A percentile compares a stretch with the other conserved stretches of the same genome.
Conservation (phyloP, 2,797 vertebrate species). For the Poeciliopsis presidionis region DNA sequence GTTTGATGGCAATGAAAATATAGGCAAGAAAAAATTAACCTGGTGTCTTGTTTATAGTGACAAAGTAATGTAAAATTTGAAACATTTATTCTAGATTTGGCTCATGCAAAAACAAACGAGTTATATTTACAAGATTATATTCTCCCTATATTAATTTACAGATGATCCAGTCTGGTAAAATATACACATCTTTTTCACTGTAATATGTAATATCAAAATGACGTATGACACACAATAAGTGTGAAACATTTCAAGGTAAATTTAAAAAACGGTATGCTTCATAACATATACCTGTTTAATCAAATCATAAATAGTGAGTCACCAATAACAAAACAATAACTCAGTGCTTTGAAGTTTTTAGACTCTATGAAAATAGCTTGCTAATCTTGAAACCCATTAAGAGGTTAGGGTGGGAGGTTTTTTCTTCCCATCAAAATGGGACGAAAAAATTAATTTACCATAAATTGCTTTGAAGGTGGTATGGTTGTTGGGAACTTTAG, state of each 20-base stretch:
- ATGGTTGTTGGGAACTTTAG: not conserved
- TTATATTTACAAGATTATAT: not conserved
- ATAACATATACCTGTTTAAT: not conserved
- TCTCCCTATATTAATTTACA: not conserved
- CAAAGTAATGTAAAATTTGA: not conserved
- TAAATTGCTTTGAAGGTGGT: too few relatives aligned
- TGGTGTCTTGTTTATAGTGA: not conserved
- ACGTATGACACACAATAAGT: not conserved
- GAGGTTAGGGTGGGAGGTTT: too few relatives aligned
- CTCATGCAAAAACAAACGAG: too few relatives aligned
- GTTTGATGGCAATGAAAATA: not conserved
- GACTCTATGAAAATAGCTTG: not conserved
- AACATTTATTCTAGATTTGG: too few relatives aligned
- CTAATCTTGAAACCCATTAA: not conserved
- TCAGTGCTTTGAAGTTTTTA: not conserved
- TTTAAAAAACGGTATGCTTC: not conserved
- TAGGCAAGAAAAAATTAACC: not conserved
- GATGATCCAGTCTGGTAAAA: not conserved
- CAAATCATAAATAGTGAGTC: not conserved
- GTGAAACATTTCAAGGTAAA: not conserved
- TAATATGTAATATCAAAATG: not conserved
- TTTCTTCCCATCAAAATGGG: not conserved
- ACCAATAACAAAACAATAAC: not conserved
- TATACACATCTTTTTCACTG: not conserved
- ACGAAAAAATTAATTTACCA: not conserved